Percentiles rank a stretch among this genome's conserved stretches.
Conservation (phyloP, 1,140 invertebrate species). For the Microplitis mediator region DNA sequence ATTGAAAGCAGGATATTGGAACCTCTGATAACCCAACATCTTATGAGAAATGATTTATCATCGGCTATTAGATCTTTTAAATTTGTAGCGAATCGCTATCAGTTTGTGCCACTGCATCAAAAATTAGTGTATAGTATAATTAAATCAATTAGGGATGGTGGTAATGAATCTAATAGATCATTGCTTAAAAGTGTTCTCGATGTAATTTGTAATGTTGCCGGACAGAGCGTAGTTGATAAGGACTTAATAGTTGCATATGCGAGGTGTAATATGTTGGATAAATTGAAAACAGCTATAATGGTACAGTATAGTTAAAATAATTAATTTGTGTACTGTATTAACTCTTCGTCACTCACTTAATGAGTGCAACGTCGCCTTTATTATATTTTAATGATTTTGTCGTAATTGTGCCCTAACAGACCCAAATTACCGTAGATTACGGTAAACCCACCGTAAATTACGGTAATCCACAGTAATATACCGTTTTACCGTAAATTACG, state of each 20-base stretch:
- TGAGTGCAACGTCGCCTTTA: too few species aligned
- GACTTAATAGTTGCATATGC: constrained; percentile 45
- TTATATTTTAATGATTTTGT: too few species aligned
- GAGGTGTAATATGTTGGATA: neutral
- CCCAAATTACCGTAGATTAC: too few species aligned
- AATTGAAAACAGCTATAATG: constrained; percentile 30
- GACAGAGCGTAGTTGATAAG: constrained; percentile 43
- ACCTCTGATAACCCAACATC: constrained; percentile 59
- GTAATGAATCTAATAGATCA: constrained; percentile 40
- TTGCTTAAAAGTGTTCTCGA: constrained; percentile 55
- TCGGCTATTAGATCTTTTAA: constrained; percentile 60
- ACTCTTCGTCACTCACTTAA: too few species aligned
- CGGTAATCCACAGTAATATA: too few species aligned
- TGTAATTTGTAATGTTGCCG: constrained; percentile 54
- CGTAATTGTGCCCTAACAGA: too few species aligned
- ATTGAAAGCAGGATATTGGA: constrained; percentile 59
- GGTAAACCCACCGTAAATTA: too few species aligned
- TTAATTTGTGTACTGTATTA: too few species aligned
- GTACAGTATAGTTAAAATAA: too few species aligned
- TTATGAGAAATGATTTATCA: constrained; percentile 59
- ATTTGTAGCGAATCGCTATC: constrained; percentile 53
- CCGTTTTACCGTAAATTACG: too few species aligned
- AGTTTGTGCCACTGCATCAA: constrained; percentile 63
- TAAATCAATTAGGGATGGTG: constrained; percentile 35
- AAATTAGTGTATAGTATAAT: constrained; percentile 62